Evolutionary conservation across 1,140 invertebrate species (phyloP).

Genomic region (Adoxophyes honmai): DNA sequence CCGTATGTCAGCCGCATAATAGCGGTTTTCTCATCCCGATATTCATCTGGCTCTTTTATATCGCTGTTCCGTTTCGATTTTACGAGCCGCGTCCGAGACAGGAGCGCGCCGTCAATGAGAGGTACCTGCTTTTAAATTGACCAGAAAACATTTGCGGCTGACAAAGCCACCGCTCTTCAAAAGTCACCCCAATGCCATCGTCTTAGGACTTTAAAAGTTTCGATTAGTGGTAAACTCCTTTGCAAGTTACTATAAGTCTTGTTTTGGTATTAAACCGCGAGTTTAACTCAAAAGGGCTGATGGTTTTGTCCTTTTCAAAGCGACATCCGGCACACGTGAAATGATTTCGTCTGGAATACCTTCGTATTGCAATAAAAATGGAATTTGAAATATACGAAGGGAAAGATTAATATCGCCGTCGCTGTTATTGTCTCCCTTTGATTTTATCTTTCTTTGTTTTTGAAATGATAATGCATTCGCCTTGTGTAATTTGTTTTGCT

Average conservation of each 20-base stretch:
- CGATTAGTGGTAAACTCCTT: slow-evolving; percentile 12
- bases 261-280: slow-evolving; percentile 54
- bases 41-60: slow-evolving; percentile 63
- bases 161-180: background rate
- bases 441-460: slow-evolving; percentile 20
- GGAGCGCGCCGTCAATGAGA: slow-evolving; percentile 50
- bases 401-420: slow-evolving; percentile 33
- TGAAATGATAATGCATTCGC: slow-evolving; percentile 10
- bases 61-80: slow-evolving; percentile 58
- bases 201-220: background rate
- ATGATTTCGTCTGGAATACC: slow-evolving; percentile 26
- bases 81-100: slow-evolving; percentile 44
- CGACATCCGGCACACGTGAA: slow-evolving; percentile 67
- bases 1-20: slow-evolving; percentile 40
- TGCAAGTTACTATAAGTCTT: slow-evolving; percentile 35
- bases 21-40: slow-evolving; percentile 55
- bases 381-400: slow-evolving; percentile 30
- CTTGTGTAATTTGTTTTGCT: slow-evolving; percentile 12
- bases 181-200: background rate
- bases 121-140: slow-evolving; percentile 14
- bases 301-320: slow-evolving; percentile 50
- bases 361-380: slow-evolving; percentile 37
- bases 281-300: slow-evolving; percentile 47
- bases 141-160: slow-evolving; percentile 4
- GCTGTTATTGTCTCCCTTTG: slow-evolving; percentile 31